A percentile compares a stretch with the other conserved stretches of the same genome.
Evolutionary conservation across 2,888 invertebrate genomes (phyloP).

Genomic region (Torymus aiolomorphi): DNA sequence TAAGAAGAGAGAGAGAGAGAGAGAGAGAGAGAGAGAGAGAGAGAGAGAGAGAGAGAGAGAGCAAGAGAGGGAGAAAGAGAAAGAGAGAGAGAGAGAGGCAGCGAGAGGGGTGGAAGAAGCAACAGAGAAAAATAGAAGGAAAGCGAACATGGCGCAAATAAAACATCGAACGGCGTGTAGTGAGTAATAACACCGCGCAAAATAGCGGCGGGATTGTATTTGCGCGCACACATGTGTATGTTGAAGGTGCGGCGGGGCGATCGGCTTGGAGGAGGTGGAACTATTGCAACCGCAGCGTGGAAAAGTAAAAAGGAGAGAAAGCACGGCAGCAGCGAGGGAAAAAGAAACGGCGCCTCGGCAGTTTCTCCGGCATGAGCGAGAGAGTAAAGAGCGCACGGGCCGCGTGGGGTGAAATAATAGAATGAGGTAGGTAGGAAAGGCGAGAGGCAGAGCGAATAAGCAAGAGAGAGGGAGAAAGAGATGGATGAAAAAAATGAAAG

Average conservation of each 20-base stretch:
- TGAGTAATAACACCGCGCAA: conserved; percentile 59
- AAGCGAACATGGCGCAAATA: conserved; percentile 15
- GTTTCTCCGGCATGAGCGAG: neutral
- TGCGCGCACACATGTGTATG: too few species aligned
- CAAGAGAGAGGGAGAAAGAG: neutral
- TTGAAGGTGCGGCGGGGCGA: neutral
- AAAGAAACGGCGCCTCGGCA: conserved; percentile 20
- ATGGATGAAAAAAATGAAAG: neutral
- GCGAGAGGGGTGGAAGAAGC: neutral
- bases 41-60: neutral
- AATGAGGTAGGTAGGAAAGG: conserved; percentile 12
- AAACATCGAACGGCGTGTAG: conserved; percentile 44
- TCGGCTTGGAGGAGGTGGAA: neutral
- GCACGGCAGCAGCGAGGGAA: neutral
- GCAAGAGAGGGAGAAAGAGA: neutral
- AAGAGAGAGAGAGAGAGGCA: neutral
- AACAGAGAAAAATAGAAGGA: neutral
- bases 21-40: neutral
- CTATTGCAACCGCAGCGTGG: neutral
- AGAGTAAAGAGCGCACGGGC: neutral
- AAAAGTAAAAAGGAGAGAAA: conserved; percentile 27
- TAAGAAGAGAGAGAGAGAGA: neutral
- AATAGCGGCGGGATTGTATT: conserved; percentile 41
- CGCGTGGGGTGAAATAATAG: conserved; percentile 21
- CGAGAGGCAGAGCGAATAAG: too few species aligned